A percentile compares a stretch with the other conserved stretches of the same genome.
These are phyloP conservation scores for Callyntrura guangdongensis DNA, from an alignment of 2,888 invertebrate species.

Conservation along the genomic window DNA sequence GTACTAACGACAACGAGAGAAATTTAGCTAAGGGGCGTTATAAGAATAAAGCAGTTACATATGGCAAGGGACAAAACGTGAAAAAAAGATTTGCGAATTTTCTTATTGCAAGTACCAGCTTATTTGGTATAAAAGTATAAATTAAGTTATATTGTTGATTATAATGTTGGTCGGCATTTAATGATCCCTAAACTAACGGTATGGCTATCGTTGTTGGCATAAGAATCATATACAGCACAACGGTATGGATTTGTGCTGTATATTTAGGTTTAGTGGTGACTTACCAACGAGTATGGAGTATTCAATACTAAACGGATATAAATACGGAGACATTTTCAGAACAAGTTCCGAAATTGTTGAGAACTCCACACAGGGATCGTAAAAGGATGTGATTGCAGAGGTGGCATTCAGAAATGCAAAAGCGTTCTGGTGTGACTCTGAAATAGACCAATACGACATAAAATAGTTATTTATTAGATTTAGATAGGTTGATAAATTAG, in stretches of 20 bases:
- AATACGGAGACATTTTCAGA: constrained; percentile 90
- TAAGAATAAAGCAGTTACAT: too few species aligned
- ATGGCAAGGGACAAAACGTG: too few species aligned
- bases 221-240: background rate
- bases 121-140: background rate
- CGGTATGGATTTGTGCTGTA: too few species aligned
- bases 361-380: constrained; percentile 85
- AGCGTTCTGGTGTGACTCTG: constrained; percentile 85
- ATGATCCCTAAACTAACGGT: too few species aligned
- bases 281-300: constrained; percentile 92
- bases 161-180: too few species aligned
- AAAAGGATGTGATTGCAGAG: constrained; percentile 84
- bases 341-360: constrained; percentile 85
- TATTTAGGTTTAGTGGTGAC: constrained; percentile 70
- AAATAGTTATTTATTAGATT: too few species aligned
- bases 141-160: too few species aligned
- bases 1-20: too few species aligned
- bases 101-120: constrained; percentile 1
- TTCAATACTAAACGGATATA: constrained; percentile 93
- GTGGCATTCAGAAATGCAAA: constrained; percentile 86
- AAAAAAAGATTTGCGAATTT: constrained; percentile 22
- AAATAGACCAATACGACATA: constrained; percentile 36
- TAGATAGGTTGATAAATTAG: too few species aligned
- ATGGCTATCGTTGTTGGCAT: too few species aligned
- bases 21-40: too few species aligned